phyloP scores from a whole-genome alignment of 2,797 vertebrate genomes.

The Chloroceryle inda region DNA sequence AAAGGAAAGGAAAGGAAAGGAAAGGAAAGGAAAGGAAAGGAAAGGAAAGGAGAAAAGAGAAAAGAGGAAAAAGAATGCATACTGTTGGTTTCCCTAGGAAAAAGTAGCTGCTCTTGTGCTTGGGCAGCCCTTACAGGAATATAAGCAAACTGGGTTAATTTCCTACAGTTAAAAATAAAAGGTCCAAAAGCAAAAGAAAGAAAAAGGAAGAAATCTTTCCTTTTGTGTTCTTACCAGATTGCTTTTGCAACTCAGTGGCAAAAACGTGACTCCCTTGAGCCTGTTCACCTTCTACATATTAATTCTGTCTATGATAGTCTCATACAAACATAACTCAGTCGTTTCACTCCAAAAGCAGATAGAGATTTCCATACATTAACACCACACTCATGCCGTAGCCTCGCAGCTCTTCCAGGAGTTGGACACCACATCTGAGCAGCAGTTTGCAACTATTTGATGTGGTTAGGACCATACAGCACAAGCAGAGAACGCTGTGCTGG shows the following conservation, averaged over 20 bases:
- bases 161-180: slow-evolving; percentile 9
- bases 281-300: neutral
- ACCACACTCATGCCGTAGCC: neutral
- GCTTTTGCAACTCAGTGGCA: neutral
- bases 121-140: neutral
- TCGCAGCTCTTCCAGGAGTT: neutral
- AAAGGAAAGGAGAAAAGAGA: too few relatives aligned
- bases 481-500: neutral
- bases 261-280: neutral
- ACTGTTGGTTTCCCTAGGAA: neutral
- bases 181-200: neutral
- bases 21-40: too few relatives aligned
- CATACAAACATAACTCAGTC: neutral
- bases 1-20: too few relatives aligned
- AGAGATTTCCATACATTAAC: neutral
- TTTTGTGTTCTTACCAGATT: neutral
- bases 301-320: neutral
- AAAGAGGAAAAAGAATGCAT: neutral
- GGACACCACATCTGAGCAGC: neutral
- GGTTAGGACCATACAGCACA: fast-evolving
- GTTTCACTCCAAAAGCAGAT: neutral
- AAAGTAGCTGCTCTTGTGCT: neutral
- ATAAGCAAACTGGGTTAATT: neutral
- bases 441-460: neutral
- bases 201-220: neutral